Percentiles rank a stretch among this genome's conserved stretches.
phyloP scores from a whole-genome alignment of 2,888 invertebrate genomes.

The Cheilosia vernalis region DNA sequence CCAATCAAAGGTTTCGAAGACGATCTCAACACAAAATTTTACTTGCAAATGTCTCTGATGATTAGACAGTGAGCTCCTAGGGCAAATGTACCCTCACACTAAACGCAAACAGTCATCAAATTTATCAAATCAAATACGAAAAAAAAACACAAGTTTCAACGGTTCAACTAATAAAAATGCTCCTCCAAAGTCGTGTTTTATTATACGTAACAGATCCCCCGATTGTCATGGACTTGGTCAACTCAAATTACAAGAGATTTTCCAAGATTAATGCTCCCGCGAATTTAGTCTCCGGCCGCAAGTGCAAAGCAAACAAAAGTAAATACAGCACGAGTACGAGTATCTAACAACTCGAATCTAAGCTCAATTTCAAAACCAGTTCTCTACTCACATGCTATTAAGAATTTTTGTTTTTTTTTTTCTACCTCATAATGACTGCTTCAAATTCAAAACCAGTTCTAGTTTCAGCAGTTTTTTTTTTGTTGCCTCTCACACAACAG shows the following conservation, averaged over 20 bases:
- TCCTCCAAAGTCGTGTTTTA: conserved; percentile 1
- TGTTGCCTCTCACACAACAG: conserved; percentile 47
- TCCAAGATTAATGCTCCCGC: conserved; percentile 34
- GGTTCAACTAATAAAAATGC: conserved; percentile 23
- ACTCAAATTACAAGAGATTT: conserved; percentile 31
- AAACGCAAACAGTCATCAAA: not conserved
- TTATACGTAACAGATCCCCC: conserved; percentile 10
- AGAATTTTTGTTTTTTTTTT: conserved; percentile 4
- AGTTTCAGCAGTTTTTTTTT: conserved; percentile 36
- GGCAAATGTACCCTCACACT: too few relatives aligned
- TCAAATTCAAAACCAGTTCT: conserved; percentile 61
- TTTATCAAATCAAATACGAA: not conserved
- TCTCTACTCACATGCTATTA: conserved; percentile 34
- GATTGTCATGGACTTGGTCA: conserved; percentile 26
- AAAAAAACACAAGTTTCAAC: conserved; percentile 24
- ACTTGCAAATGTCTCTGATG: too few relatives aligned
- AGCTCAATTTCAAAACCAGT: conserved; percentile 52
- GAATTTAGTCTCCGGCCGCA: conserved; percentile 3
- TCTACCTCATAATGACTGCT: conserved; percentile 40
- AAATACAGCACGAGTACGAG: conserved; percentile 20
- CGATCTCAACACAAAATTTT: too few relatives aligned
- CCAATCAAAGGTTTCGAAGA: too few relatives aligned
- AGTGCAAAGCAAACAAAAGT: conserved; percentile 3
- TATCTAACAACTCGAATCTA: conserved; percentile 23
- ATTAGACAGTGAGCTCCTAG: too few relatives aligned